Evolutionary conservation across 1,140 invertebrate genomes (phyloP), one percentile per base, ranked within the genome.

Genomic region (Lasioglossum albipes): DNA sequence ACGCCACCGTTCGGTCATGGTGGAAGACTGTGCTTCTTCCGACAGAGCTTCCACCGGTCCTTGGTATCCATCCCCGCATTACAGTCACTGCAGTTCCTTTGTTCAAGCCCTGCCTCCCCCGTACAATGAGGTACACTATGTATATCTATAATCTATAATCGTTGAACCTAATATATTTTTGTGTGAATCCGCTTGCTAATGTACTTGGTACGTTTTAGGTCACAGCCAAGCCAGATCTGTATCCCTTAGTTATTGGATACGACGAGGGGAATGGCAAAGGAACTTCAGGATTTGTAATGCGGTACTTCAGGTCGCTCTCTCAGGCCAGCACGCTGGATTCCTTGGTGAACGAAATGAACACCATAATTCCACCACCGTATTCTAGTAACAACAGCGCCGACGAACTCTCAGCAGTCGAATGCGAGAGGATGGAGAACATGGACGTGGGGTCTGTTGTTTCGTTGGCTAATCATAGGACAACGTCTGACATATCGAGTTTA

Each of bases 291-390:
- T 96, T 97, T 54, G 97, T 97, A 94, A 96, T 97, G 73, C 96
- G 97, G 86, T 97, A 97, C 91, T 97, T 97, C 92, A 94, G 96
- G 74, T 96, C 96, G 52, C 86, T 97, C 81, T 97, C 96, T 66
- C 96, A 96, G 73, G 95, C 96, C 61, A 97, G 96, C 93, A 97
- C 96, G 70, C 94, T 96, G 77, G 96, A 97, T 91, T 97, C 96
- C 36, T 93, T 97, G 87, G 95, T 96, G 62, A 97, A 97, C 92
- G 96, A 97, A 94, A 96, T 96, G 27, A 97, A 97, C 89, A 96
- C 95, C 41, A 94, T 96, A 89, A 95, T 97, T 75, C 96, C 96
- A 62, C 96, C 96, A 36, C 96, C 96, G 7, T 97, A 97, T 90
- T 97, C 96, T n/a, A 95, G 95, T 87, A 95, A 96, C 77, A 95